Evolutionary conservation across 2,888 invertebrate species (phyloP).

Genomic region (Marasmarcha lunaedactyla): DNA sequence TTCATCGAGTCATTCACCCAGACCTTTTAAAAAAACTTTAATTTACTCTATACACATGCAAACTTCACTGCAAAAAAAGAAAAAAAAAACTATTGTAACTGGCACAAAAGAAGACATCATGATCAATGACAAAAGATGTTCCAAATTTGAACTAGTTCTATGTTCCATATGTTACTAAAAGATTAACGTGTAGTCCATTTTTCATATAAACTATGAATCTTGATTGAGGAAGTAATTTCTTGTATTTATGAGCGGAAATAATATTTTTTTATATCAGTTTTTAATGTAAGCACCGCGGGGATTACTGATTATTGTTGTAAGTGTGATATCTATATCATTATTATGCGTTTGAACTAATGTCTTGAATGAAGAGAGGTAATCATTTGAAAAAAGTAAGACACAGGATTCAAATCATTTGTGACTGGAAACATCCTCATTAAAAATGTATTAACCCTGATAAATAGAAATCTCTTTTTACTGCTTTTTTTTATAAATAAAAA

Average conservation of each 20-base stretch:
- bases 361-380: too few relatives aligned
- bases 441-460: neutral
- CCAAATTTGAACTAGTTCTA: slow-evolving; percentile 48
- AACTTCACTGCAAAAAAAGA: slow-evolving; percentile 41
- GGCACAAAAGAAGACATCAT: slow-evolving; percentile 65
- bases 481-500: too few relatives aligned
- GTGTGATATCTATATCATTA: slow-evolving; percentile 34
- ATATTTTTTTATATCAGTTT: slow-evolving; percentile 49
- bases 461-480: too few relatives aligned
- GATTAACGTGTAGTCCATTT: slow-evolving; percentile 44
- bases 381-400: too few relatives aligned
- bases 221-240: slow-evolving; percentile 70
- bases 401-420: too few relatives aligned
- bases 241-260: slow-evolving; percentile 58
- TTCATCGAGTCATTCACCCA: slow-evolving; percentile 47
- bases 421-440: neutral
- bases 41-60: slow-evolving; percentile 33
- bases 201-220: slow-evolving; percentile 19
- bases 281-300: slow-evolving; percentile 24
- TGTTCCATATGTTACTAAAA: slow-evolving; percentile 53
- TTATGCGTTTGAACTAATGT: slow-evolving; percentile 12
- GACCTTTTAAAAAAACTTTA: slow-evolving; percentile 34
- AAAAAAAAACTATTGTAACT: slow-evolving; percentile 55
- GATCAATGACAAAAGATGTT: slow-evolving; percentile 36
- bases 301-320: slow-evolving; percentile 40